Evolutionary conservation across 2,797 vertebrate species (phyloP), one percentile per base, ranked within the genome.

Genomic region (Eupleurogrammus muticus): DNA sequence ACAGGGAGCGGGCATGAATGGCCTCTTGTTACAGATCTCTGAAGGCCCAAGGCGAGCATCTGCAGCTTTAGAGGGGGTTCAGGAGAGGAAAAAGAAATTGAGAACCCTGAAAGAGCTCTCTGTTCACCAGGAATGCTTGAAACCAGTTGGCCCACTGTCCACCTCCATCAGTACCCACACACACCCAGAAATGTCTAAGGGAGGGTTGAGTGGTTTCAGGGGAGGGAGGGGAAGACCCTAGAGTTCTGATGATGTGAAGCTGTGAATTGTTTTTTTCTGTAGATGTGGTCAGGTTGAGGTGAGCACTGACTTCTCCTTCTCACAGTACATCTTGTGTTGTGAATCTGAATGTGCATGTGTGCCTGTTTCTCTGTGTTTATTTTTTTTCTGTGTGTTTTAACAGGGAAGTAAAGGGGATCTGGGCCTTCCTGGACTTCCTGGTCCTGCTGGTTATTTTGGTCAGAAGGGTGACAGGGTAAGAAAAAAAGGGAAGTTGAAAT

Each of bases 381-480:
- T 66, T 42, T 57, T 80, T 72, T 57, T 77, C 54, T 70, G 58
- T 71, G 61, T 80, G 53, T 89, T 89, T 92, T 87, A 20, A 75
- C 91, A 99, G 98, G 97, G 98, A 73, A 38, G 89, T 68, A 92
- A 91, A 86, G 97, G 97, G n/a, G 92, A 94, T 82, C 94, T 91
- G 20, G 98, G 98, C 40, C 93, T 97, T 77, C 95, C 96, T 52
- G 98, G 98, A 87, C 89, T 97, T 70, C 96, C 98, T 55, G 98
- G 98, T 8, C 95, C 96, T 34, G 91, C 95, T 83, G 98, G 98
- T 49, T 94, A 96, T 61, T 91, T 81, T 67, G 98, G 98, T 60
- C 87, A 93, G 86, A 95, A 94, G 85, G 98, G 98, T 60, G 96
- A 97, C 82, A 92, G 96, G 95, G 98, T 99, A 93, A 96, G 95